Evolutionary conservation across 2,797 vertebrate species (phyloP).

Genomic region (Geotria australis): DNA sequence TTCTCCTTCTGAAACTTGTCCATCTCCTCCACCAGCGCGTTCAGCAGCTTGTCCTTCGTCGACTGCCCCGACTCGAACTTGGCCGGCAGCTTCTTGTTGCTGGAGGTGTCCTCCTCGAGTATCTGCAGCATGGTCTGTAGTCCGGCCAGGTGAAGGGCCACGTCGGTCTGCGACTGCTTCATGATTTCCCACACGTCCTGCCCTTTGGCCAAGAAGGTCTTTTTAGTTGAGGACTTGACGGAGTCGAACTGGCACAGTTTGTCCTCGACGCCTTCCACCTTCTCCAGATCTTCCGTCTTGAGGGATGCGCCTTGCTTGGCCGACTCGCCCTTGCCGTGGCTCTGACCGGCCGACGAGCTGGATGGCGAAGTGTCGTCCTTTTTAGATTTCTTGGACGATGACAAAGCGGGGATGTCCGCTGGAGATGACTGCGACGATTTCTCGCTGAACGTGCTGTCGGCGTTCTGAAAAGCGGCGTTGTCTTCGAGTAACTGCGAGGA

Average conservation of each 20-base stretch:
- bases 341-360: too few species aligned
- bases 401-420: too few species aligned
- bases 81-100: background rate
- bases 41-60: conserved; percentile 32
- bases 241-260: conserved; percentile 9
- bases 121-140: conserved; percentile 21
- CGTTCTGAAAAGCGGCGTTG: too few species aligned
- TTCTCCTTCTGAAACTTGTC: conserved; percentile 21
- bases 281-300: background rate
- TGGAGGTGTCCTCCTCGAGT: conserved; percentile 24
- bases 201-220: conserved; percentile 19
- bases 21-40: conserved; percentile 39
- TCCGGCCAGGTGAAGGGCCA: conserved; percentile 21
- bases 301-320: background rate
- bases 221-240: conserved; percentile 16
- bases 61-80: background rate
- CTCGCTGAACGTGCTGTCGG: too few species aligned
- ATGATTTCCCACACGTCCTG: conserved; percentile 24
- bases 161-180: conserved; percentile 18
- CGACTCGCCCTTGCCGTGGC: too few species aligned
- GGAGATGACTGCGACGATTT: too few species aligned
- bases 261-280: background rate
- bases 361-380: too few species aligned
- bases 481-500: too few species aligned
- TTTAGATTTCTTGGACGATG: too few species aligned